Evolutionary conservation across 1,140 invertebrate species (phyloP).

Genomic region (Lithobius niger): DNA sequence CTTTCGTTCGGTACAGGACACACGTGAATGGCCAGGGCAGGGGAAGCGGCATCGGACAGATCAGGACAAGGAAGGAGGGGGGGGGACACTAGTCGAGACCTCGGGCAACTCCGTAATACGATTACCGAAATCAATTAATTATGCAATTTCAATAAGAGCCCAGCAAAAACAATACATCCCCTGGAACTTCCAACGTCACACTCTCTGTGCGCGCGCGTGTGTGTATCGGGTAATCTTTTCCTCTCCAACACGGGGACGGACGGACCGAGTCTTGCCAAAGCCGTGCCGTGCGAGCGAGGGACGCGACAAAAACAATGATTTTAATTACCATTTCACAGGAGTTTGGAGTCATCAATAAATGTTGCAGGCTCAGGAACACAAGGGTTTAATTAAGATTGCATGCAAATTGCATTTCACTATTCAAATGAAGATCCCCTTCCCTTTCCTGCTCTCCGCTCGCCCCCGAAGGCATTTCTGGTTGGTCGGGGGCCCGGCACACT

Average conservation of each 20-base stretch:
- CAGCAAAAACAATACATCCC: neutral
- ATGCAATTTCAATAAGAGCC: neutral
- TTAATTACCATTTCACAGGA: slow-evolving; percentile 7
- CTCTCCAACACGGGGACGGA: no score
- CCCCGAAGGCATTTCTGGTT: no score
- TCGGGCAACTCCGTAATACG: neutral
- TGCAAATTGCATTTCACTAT: slow-evolving; percentile 8
- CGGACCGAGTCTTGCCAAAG: no score
- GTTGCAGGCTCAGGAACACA: slow-evolving; percentile 1
- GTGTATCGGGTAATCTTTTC: neutral
- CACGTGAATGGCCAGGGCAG: no score
- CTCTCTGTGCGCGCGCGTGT: no score
- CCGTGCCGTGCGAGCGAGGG: no score
- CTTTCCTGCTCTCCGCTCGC: neutral
- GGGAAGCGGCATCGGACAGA: no score
- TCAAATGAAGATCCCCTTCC: slow-evolving; percentile 1
- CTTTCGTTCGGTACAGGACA: no score
- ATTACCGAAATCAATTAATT: slow-evolving; percentile 6
- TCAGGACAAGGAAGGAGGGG: no score
- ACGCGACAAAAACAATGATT: slow-evolving; percentile 5
- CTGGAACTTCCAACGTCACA: no score
- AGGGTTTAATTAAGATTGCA: slow-evolving; percentile 10
- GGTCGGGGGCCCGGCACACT: neutral
- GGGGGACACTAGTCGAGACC: no score
- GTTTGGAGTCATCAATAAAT: slow-evolving; percentile 8